These are phyloP conservation scores for Cybosia mesomella DNA, from an alignment of 2,888 invertebrate genomes.

Conservation along the genomic window DNA sequence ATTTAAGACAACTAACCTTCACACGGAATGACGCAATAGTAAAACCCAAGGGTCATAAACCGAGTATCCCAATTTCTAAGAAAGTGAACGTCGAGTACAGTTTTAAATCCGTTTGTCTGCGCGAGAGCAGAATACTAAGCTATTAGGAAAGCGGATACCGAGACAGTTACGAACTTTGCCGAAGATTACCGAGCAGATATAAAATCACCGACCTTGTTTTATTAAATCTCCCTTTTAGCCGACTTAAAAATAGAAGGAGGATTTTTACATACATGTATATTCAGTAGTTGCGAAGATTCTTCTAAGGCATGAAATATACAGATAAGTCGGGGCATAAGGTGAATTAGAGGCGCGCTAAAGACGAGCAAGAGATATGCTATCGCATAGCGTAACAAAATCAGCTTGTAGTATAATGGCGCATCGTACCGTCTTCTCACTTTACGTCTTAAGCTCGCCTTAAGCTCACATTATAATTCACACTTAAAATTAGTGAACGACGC, in stretches of 20 bases:
- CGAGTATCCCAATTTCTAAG: slow-evolving; percentile 37
- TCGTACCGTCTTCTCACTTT: too few relatives aligned
- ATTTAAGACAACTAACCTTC: neutral
- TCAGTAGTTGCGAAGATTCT: too few relatives aligned
- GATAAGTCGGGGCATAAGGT: too few relatives aligned
- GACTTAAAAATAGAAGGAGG: neutral
- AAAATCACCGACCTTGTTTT: neutral
- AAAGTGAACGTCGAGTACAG: slow-evolving; percentile 43
- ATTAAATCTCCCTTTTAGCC: neutral
- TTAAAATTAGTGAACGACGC: too few relatives aligned
- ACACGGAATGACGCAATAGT: neutral
- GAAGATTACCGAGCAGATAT: neutral
- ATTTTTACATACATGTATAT: neutral
- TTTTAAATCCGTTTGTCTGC: slow-evolving; percentile 40
- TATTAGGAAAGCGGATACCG: slow-evolving; percentile 25
- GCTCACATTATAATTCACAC: too few relatives aligned
- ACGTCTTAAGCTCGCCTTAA: too few relatives aligned
- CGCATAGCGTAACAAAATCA: too few relatives aligned
- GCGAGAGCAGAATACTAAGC: slow-evolving; percentile 43
- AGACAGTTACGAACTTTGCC: slow-evolving; percentile 11
- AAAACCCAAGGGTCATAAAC: slow-evolving; percentile 9
- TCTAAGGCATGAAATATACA: too few relatives aligned
- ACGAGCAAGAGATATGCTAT: too few relatives aligned
- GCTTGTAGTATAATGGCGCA: too few relatives aligned
- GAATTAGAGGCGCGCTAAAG: too few relatives aligned